Evolutionary conservation across 2,113 vertebrate genomes (phyloP).

Genomic region (Pelecanus crispus): DNA sequence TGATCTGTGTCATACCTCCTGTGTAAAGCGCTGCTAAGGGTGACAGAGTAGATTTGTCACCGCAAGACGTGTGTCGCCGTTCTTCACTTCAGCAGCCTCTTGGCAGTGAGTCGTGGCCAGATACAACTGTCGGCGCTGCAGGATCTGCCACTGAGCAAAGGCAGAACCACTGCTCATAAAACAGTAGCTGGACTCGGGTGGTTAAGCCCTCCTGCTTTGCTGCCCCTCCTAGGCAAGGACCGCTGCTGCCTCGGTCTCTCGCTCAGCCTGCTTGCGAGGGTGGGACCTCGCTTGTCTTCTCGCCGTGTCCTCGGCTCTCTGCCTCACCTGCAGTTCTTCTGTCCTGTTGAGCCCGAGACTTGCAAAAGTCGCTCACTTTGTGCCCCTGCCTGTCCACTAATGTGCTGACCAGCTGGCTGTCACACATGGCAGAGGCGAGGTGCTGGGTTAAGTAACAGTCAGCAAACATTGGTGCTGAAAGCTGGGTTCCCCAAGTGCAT

Average conservation of each 20-base stretch:
- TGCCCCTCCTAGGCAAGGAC: background rate
- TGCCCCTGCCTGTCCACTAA: background rate
- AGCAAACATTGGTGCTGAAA: background rate
- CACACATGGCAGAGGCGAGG: background rate
- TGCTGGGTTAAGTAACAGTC: background rate
- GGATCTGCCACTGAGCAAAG: background rate
- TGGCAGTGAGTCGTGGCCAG: background rate
- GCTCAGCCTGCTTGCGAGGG: background rate
- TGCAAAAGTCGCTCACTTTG: background rate
- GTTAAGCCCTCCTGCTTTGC: background rate
- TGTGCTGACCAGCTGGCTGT: background rate
- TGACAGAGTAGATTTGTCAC: background rate
- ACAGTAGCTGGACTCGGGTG: background rate
- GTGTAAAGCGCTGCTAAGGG: background rate
- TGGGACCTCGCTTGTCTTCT: background rate
- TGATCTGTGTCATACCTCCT: background rate
- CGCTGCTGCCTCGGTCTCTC: background rate
- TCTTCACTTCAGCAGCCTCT: background rate
- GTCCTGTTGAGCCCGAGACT: background rate
- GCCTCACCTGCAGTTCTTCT: background rate
- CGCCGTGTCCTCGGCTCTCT: background rate
- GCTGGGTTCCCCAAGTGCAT: background rate
- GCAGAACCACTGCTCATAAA: background rate
- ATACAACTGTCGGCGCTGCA: background rate
- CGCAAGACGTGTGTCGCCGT: background rate